phyloP scores from a whole-genome alignment of 1,140 invertebrate genomes.

The Procambarus clarkii region DNA sequence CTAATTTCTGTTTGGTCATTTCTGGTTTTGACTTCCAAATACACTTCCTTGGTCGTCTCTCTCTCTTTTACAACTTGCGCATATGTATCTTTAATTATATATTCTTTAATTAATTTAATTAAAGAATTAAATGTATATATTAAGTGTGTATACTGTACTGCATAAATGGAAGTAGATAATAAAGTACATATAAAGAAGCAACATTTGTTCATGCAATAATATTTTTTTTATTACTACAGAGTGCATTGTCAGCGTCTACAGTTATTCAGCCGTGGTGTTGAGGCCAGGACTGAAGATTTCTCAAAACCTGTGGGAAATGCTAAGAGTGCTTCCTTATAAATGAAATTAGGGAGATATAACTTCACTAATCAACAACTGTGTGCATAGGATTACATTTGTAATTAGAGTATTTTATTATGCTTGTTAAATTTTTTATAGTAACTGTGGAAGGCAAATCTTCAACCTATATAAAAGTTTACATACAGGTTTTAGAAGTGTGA shows the following conservation, averaged over 20 bases:
- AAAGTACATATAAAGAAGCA: background rate
- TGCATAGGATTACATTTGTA: background rate
- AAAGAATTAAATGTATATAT: no score
- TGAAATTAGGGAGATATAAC: background rate
- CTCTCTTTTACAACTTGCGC: no score
- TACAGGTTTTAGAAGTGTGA: background rate
- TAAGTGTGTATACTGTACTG: no score
- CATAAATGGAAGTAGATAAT: no score
- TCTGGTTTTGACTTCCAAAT: no score
- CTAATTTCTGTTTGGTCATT: no score
- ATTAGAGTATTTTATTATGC: background rate
- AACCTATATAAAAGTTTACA: background rate
- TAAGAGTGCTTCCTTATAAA: constrained; percentile 10
- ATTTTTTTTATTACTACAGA: background rate
- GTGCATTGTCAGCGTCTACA: background rate
- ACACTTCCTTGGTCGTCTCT: no score
- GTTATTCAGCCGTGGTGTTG: background rate
- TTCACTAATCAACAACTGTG: background rate
- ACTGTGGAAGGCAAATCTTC: background rate
- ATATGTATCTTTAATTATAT: no score
- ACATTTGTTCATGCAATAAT: background rate
- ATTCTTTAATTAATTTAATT: no score
- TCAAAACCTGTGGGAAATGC: background rate
- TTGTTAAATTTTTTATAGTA: background rate
- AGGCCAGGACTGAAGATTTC: background rate